Conservation (phyloP, 30 jellyfish, hydroid and myxozoan genomes). For the Aurelia aurita complex sp. Pacific region DNA sequence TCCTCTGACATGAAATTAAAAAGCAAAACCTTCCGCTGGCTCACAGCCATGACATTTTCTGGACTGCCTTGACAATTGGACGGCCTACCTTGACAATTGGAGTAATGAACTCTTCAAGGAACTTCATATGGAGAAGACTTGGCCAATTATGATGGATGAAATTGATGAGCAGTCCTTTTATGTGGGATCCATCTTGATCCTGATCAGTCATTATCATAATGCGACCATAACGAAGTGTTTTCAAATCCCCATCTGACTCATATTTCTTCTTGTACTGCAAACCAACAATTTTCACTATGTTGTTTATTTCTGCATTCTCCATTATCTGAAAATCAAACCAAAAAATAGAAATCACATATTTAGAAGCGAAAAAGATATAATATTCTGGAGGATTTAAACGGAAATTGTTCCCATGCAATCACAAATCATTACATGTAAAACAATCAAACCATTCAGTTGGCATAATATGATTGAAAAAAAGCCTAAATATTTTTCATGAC, state of each 20-base stretch:
- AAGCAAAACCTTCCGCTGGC: too few relatives aligned
- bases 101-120: conserved; percentile 94
- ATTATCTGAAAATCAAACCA: conserved; percentile 53
- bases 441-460: too few relatives aligned
- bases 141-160: conserved; percentile 99
- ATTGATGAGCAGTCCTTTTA: conserved; percentile 97
- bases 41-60: too few relatives aligned
- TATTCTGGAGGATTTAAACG: too few relatives aligned
- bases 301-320: conserved; percentile 96
- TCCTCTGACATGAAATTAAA: too few relatives aligned
- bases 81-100: conserved; percentile 94
- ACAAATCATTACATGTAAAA: too few relatives aligned
- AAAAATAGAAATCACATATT: too few relatives aligned
- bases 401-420: too few relatives aligned
- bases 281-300: conserved; percentile 87
- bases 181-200: conserved; percentile 99
- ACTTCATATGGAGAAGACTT: conserved; percentile 65
- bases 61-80: not conserved
- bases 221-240: conserved; percentile 92
- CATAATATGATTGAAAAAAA: too few relatives aligned
- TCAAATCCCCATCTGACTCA: conserved; percentile 71
- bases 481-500: too few relatives aligned
- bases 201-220: conserved; percentile 99
- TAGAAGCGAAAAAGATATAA: too few relatives aligned
- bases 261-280: conserved; percentile 95